These are phyloP conservation scores for Oreortyx pictus DNA, from an alignment of 2,797 vertebrate species.

Conservation along the genomic window DNA sequence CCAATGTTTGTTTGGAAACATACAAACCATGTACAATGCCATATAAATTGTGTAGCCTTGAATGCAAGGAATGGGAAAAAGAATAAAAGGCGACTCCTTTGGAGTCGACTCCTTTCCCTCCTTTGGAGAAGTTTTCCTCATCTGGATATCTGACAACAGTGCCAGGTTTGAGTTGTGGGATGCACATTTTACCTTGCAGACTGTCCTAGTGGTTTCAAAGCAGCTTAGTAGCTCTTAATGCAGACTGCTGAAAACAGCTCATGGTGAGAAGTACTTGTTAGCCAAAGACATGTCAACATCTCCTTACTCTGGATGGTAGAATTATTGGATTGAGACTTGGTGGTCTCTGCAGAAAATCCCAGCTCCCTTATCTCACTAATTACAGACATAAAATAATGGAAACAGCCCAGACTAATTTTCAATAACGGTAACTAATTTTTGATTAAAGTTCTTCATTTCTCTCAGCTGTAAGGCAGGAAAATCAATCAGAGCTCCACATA, in stretches of 20 bases:
- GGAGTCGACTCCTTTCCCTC: neutral
- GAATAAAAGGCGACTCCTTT: neutral
- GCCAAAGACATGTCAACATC: neutral
- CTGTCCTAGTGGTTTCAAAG: neutral
- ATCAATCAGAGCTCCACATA: accelerated
- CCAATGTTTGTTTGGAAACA: neutral
- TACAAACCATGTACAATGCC: neutral
- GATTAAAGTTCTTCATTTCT: neutral
- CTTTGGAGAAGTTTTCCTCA: neutral
- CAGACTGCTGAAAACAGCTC: neutral
- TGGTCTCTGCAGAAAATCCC: conserved; percentile 34
- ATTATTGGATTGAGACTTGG: conserved; percentile 33
- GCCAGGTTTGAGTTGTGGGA: neutral
- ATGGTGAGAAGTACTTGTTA: neutral
- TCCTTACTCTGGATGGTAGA: neutral
- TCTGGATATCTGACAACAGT: neutral
- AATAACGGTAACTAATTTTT: neutral
- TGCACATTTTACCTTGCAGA: neutral
- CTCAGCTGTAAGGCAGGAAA: neutral
- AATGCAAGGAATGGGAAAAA: neutral
- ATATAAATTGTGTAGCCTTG: neutral
- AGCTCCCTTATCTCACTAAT: conserved; percentile 57
- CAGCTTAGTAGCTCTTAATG: neutral
- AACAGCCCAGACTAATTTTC: conserved; percentile 7
- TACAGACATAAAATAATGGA: conserved; percentile 17